Percentiles rank a stretch among this genome's conserved stretches.
Conservation (phyloP, 92 coral and sea anemone genomes). For the Blastomussa wellsi region DNA sequence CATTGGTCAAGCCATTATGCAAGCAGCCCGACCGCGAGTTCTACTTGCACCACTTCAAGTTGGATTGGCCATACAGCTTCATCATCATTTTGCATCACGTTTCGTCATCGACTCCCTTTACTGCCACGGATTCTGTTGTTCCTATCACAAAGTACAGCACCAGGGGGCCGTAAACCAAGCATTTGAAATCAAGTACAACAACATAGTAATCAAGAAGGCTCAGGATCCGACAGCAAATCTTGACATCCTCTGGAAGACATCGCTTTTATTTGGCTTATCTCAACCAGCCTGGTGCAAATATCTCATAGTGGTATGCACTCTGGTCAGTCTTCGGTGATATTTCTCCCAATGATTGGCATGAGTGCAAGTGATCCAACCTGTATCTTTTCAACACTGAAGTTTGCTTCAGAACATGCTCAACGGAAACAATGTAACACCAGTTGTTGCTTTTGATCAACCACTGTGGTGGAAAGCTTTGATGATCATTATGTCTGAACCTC, state of each 20-base stretch:
- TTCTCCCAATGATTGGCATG: no score
- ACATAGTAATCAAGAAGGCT: no score
- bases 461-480: no score
- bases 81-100: conserved; percentile 57
- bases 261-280: neutral
- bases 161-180: neutral
- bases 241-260: neutral
- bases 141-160: conserved; percentile 56
- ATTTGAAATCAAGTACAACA: conserved; percentile 28
- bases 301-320: no score
- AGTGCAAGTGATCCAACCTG: no score
- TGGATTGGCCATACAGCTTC: conserved; percentile 63
- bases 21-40: conserved; percentile 51
- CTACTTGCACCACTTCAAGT: conserved; percentile 57
- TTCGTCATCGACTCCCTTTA: conserved; percentile 54
- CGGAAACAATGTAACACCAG: no score
- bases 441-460: no score
- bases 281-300: no score
- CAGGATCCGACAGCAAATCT: conserved; percentile 19
- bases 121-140: conserved; percentile 51
- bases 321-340: no score
- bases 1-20: conserved; percentile 60
- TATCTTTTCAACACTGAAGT: no score
- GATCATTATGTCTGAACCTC: no score
- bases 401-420: no score